phyloP scores from a whole-genome alignment of 2,888 invertebrate genomes.

The Tromatobia lineatoria region DNA sequence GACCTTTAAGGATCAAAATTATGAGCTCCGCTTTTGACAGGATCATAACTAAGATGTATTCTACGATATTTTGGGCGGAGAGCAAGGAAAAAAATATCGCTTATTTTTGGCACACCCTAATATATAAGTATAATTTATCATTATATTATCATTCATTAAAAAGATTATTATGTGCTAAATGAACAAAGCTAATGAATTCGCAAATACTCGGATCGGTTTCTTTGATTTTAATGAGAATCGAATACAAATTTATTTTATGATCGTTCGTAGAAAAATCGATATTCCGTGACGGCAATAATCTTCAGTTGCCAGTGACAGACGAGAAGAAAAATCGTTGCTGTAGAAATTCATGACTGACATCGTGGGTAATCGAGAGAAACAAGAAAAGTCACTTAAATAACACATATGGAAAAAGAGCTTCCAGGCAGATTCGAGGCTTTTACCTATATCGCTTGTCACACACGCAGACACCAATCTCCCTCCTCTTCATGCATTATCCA shows the following conservation, averaged over 20 bases:
- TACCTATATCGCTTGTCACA: slow-evolving; percentile 62
- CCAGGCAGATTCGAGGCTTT: slow-evolving; percentile 51
- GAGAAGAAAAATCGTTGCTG: background rate
- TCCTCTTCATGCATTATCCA: slow-evolving; percentile 63
- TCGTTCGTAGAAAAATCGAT: too few species aligned
- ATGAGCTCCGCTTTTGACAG: too few species aligned
- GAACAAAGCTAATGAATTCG: too few species aligned
- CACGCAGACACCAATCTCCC: slow-evolving; percentile 31
- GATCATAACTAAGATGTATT: too few species aligned
- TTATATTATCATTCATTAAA: too few species aligned
- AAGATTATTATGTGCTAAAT: too few species aligned
- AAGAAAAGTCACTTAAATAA: slow-evolving; percentile 77
- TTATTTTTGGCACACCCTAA: too few species aligned
- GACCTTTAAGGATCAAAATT: too few species aligned
- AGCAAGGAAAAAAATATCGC: too few species aligned
- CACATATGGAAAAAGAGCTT: slow-evolving; percentile 48
- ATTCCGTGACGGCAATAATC: background rate
- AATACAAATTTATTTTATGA: too few species aligned
- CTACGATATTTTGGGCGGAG: too few species aligned
- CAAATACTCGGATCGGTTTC: background rate
- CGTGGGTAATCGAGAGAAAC: slow-evolving; percentile 69
- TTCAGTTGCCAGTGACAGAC: background rate
- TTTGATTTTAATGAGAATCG: background rate
- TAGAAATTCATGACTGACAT: slow-evolving; percentile 46
- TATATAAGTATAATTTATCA: too few species aligned